phyloP scores from a whole-genome alignment of 1,140 invertebrate genomes.

The Pseudobourletiella spinata region DNA sequence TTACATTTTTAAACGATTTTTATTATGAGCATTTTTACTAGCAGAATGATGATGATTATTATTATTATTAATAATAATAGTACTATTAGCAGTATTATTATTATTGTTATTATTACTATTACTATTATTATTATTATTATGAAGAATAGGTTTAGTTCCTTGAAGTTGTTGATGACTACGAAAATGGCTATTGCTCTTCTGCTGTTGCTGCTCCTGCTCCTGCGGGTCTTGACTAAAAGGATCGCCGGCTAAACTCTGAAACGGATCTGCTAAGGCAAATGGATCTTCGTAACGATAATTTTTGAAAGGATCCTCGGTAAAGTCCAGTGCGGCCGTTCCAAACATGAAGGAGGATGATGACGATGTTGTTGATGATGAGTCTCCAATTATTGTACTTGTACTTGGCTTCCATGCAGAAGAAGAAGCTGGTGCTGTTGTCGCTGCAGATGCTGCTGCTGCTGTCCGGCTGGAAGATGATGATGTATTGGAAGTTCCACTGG shows the following conservation, averaged over 20 bases:
- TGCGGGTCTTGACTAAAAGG: constrained; percentile 1
- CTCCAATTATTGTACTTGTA: not conserved
- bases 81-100: not conserved
- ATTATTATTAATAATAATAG: constrained; percentile 3
- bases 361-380: too few species aligned
- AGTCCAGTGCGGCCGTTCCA: constrained; percentile 14
- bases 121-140: constrained; percentile 4
- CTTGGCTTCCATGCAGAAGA: not conserved
- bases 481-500: too few species aligned
- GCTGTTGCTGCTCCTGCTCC: not conserved
- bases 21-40: constrained; percentile 10
- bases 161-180: constrained; percentile 8
- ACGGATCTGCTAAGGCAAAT: constrained; percentile 24
- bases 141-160: constrained; percentile 2
- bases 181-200: constrained; percentile 2
- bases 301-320: constrained; percentile 31
- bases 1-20: constrained; percentile 8
- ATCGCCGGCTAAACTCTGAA: not conserved
- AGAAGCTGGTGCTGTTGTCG: not conserved
- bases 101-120: constrained; percentile 1
- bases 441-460: too few species aligned
- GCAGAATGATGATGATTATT: not conserved
- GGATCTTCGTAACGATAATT: constrained; percentile 32
- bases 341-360: not conserved
- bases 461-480: too few species aligned